Conservation (phyloP, 2,888 invertebrate species). For the Drosophila lutescens region DNA sequence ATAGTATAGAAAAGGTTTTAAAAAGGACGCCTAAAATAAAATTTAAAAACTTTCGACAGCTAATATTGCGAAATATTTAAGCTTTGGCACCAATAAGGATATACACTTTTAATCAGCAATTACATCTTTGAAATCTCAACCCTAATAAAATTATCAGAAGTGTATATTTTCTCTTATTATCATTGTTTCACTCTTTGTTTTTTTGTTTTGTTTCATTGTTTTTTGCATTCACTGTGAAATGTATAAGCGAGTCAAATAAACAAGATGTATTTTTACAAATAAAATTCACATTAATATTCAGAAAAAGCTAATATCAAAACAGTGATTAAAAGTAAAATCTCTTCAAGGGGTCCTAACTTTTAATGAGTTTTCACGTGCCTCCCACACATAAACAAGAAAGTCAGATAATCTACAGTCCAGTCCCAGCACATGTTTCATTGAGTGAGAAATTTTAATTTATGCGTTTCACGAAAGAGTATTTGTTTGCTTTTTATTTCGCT, state of each 20-base stretch:
- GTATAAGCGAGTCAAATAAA: conserved; percentile 51
- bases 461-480: conserved; percentile 53
- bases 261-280: conserved; percentile 30
- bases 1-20: too few species aligned
- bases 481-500: conserved; percentile 51
- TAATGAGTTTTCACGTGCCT: conserved; percentile 26
- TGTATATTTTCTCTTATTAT: too few species aligned
- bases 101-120: too few species aligned
- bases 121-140: too few species aligned
- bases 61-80: too few species aligned
- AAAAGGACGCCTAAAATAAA: too few species aligned
- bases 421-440: conserved; percentile 32
- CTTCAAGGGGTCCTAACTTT: conserved; percentile 1
- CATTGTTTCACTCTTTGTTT: too few species aligned
- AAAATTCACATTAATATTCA: conserved; percentile 12
- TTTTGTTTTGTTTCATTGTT: neutral
- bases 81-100: too few species aligned
- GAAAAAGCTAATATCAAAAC: neutral
- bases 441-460: conserved; percentile 59
- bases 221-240: neutral
- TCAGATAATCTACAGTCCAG: conserved; percentile 10
- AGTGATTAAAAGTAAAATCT: conserved; percentile 12
- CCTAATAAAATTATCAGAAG: too few species aligned
- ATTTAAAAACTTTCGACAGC: too few species aligned
- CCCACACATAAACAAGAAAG: conserved; percentile 1